Percentiles rank a stretch among this genome's conserved stretches.
Conservation (phyloP, 2,113 vertebrate genomes). For the Salminus brasiliensis region DNA sequence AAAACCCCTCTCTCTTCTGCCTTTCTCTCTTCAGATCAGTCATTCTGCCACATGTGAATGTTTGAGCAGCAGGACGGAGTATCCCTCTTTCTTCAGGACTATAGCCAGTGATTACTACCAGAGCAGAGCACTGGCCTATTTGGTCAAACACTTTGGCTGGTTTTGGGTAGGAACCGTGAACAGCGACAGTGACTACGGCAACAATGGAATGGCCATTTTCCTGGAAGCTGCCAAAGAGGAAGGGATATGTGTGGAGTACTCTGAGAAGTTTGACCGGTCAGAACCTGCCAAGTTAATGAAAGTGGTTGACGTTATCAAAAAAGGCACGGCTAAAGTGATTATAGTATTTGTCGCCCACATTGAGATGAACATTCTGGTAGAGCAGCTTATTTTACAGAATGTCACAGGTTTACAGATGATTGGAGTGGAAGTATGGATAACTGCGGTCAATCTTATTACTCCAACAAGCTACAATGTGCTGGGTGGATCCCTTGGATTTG, state of each 20-base stretch:
- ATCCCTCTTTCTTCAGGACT: slow-evolving; percentile 74
- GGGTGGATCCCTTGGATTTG: slow-evolving; percentile 72
- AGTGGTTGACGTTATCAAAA: slow-evolving; percentile 69
- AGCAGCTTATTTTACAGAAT: slow-evolving; percentile 69
- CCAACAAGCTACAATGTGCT: slow-evolving; percentile 66
- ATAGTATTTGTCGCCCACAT: slow-evolving; percentile 71
- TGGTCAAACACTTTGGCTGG: slow-evolving; percentile 76
- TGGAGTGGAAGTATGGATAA: slow-evolving; percentile 77
- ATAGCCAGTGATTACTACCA: slow-evolving; percentile 75
- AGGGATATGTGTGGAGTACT: slow-evolving; percentile 75
- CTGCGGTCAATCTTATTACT: slow-evolving; percentile 66
- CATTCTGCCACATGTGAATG: slow-evolving; percentile 76
- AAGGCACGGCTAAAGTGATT: slow-evolving; percentile 69
- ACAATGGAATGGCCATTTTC: slow-evolving; percentile 76
- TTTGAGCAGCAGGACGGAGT: slow-evolving; percentile 69
- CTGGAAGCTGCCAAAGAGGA: slow-evolving; percentile 64
- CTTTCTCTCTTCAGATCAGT: slow-evolving; percentile 68
- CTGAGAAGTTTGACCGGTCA: slow-evolving; percentile 66
- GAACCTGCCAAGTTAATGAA: slow-evolving; percentile 66
- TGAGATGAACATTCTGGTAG: slow-evolving; percentile 71
- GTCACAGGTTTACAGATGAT: slow-evolving; percentile 73
- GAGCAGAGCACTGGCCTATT: slow-evolving; percentile 65
- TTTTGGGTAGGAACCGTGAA: slow-evolving; percentile 75
- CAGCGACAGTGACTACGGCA: slow-evolving; percentile 77
- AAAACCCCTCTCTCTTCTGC: too few species aligned